Percentiles rank a stretch among this genome's conserved stretches.
phyloP scores from a whole-genome alignment of 2,888 invertebrate genomes.

The Tachystola acroxantha region DNA sequence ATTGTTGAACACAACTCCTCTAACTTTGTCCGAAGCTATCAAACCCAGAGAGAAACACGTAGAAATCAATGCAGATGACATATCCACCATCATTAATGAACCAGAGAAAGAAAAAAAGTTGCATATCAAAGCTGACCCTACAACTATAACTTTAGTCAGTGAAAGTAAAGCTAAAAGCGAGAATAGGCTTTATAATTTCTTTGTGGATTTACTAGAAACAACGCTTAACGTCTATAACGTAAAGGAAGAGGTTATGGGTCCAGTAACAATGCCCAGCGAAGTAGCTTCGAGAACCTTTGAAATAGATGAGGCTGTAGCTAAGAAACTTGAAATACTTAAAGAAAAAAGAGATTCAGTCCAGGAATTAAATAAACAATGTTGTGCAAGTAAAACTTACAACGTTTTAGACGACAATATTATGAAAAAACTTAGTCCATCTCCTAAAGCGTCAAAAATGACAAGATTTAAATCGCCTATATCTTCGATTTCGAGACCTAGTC shows the following conservation, averaged over 20 bases:
- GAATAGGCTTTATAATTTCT: constrained; percentile 45
- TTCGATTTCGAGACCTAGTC: not conserved
- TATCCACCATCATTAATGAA: constrained; percentile 6
- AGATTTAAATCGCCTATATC: not conserved
- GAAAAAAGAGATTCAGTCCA: not conserved
- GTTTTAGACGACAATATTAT: not conserved
- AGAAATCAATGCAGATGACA: not conserved
- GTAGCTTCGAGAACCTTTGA: constrained; percentile 29
- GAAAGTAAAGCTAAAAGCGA: constrained; percentile 14
- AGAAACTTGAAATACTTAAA: constrained; percentile 22
- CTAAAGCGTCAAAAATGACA: not conserved
- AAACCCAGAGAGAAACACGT: not conserved
- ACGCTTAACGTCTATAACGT: constrained; percentile 41
- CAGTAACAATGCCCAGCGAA: constrained; percentile 10
- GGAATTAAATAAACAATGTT: no score
- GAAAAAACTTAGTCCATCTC: not conserved
- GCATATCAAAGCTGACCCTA: constrained; percentile 19
- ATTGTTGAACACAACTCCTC: not conserved
- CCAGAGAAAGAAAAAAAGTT: constrained; percentile 15
- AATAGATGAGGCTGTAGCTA: constrained; percentile 37
- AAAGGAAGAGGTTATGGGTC: constrained; percentile 15
- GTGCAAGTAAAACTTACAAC: not conserved
- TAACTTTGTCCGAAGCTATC: not conserved
- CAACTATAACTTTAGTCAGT: constrained; percentile 24
- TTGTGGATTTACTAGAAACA: constrained; percentile 48